Percentiles rank a stretch among this genome's conserved stretches.
Evolutionary conservation across 2,888 invertebrate species (phyloP).

Genomic region (Lucinisca nassula): DNA sequence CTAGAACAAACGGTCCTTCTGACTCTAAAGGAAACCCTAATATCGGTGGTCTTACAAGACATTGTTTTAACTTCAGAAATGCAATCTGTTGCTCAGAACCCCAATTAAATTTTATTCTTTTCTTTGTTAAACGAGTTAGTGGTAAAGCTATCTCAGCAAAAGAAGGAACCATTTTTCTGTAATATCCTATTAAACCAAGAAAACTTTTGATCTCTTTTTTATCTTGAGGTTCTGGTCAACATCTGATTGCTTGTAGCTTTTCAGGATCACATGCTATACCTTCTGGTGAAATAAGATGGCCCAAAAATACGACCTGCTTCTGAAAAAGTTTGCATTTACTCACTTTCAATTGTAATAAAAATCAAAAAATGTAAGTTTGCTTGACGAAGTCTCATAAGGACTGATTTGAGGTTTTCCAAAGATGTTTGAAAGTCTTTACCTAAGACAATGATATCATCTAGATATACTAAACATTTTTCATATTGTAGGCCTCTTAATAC

Average conservation of each 20-base stretch:
- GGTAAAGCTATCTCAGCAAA: conserved; percentile 19
- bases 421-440: conserved; percentile 12
- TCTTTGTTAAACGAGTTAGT: not conserved
- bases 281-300: conserved; percentile 2
- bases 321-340: conserved; percentile 28
- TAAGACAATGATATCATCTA: conserved; percentile 40
- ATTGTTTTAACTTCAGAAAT: conserved; percentile 15
- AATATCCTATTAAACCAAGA: conserved; percentile 23
- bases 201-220: conserved; percentile 21
- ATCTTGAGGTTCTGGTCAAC: conserved; percentile 16
- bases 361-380: no score
- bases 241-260: conserved; percentile 11
- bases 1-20: conserved; percentile 18
- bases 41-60: conserved; percentile 3
- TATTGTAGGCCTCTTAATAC: conserved; percentile 4
- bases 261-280: conserved; percentile 13
- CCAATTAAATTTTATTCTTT: conserved; percentile 17
- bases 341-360: conserved; percentile 16
- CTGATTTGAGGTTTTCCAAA: not conserved
- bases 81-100: not conserved
- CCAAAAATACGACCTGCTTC: conserved; percentile 13
- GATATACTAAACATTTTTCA: conserved; percentile 18
- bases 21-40: conserved; percentile 6
- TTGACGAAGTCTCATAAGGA: not conserved
- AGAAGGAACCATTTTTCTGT: conserved; percentile 9